phyloP scores from a whole-genome alignment of 2,797 vertebrate species.

The Poeciliopsis presidionis region DNA sequence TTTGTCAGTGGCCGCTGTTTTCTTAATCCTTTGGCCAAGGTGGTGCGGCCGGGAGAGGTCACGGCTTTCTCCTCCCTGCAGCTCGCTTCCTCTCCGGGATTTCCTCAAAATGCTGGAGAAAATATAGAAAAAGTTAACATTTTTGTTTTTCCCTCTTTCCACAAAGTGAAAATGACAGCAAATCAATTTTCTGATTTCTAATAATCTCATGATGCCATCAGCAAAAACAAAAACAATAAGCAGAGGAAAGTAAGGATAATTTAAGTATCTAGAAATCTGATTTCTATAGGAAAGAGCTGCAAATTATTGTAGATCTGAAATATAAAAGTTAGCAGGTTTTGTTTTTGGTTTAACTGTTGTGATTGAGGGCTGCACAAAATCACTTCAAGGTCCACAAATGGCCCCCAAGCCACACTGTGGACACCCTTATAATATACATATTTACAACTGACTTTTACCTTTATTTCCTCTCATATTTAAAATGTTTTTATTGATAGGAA shows the following conservation, averaged over 20 bases:
- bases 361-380: background rate
- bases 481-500: background rate
- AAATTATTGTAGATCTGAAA: background rate
- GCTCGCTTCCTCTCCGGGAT: conserved; percentile 53
- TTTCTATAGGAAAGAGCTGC: background rate
- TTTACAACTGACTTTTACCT: background rate
- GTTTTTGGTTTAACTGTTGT: background rate
- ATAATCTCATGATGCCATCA: background rate
- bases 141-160: background rate
- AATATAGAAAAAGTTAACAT: conserved; percentile 13
- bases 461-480: background rate
- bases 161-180: background rate
- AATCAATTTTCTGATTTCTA: background rate
- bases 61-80: conserved; percentile 69
- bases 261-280: background rate
- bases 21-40: conserved; percentile 80
- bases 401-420: too few species aligned
- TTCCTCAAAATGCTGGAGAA: conserved; percentile 35
- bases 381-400: background rate
- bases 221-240: too few species aligned
- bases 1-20: conserved; percentile 81
- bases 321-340: background rate
- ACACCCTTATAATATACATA: background rate
- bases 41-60: conserved; percentile 75
- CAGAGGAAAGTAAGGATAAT: too few species aligned